A percentile compares a stretch with the other conserved stretches of the same genome.
These are phyloP conservation scores for Cyphomyrus discorhynchus DNA, from an alignment of 2,113 vertebrate species.

Conservation along the genomic window DNA sequence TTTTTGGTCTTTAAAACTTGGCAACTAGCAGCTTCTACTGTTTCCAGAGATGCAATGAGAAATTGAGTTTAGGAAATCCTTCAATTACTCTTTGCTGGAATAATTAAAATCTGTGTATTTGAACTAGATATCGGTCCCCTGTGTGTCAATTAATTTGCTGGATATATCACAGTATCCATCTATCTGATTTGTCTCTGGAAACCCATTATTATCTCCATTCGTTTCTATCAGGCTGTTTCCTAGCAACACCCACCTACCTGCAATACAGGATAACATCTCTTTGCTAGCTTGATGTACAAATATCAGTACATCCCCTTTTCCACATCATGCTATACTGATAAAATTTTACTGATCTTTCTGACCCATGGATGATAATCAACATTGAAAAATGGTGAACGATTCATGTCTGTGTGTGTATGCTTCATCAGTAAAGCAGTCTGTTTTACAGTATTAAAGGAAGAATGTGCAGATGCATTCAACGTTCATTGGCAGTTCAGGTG, in stretches of 20 bases:
- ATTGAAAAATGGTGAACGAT: neutral
- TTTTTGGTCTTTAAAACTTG: neutral
- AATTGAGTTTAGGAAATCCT: constrained; percentile 8
- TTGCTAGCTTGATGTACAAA: constrained; percentile 10
- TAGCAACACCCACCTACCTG: constrained; percentile 33
- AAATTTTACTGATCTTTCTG: neutral
- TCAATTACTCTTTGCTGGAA: neutral
- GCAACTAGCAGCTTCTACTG: neutral
- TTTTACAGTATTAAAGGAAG: neutral
- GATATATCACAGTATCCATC: constrained; percentile 23
- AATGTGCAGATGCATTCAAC: neutral
- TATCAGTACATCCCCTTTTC: neutral
- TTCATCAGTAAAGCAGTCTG: neutral
- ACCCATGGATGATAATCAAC: neutral
- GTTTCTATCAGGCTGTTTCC: constrained; percentile 29
- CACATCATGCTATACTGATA: constrained; percentile 7
- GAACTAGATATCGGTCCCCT: constrained; percentile 3
- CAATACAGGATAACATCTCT: constrained; percentile 19
- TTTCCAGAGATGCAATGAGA: neutral
- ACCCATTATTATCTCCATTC: neutral
- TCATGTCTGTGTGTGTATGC: neutral
- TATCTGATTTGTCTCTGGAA: constrained; percentile 30
- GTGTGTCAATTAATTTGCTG: constrained; percentile 10
- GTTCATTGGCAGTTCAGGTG: neutral
- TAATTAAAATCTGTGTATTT: constrained; percentile 7